These are phyloP conservation scores for Littorina saxatilis DNA, from an alignment of 1,140 invertebrate genomes.

Conservation along the genomic window DNA sequence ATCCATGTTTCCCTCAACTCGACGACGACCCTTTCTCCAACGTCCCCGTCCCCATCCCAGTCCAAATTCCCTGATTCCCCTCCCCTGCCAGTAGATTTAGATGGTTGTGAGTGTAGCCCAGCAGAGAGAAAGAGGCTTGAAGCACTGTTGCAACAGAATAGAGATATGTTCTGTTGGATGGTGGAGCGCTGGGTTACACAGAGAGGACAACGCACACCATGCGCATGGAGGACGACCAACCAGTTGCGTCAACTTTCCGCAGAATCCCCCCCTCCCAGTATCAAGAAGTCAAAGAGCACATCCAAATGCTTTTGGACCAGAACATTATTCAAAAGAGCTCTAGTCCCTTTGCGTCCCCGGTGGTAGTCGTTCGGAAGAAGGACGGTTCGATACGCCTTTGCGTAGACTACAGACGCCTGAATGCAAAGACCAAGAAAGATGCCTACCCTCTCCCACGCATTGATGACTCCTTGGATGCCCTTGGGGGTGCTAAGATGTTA, in stretches of 20 bases:
- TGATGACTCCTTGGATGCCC: constrained; percentile 28
- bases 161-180: no score
- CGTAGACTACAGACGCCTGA: constrained; percentile 54
- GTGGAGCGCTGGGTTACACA: no score
- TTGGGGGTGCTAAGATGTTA: constrained; percentile 35
- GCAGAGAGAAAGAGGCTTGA: no score
- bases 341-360: constrained; percentile 41
- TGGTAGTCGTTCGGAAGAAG: constrained; percentile 53
- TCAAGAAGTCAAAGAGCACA: neutral
- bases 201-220: neutral
- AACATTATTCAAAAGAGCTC: constrained; percentile 38
- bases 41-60: no score
- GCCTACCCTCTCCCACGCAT: constrained; percentile 49
- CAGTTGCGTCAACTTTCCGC: neutral
- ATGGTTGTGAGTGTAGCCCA: no score
- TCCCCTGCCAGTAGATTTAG: no score
- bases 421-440: constrained; percentile 49
- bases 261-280: constrained; percentile 14
- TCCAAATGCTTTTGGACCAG: no score
- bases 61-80: no score
- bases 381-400: constrained; percentile 58
- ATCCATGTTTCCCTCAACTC: no score
- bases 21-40: no score
- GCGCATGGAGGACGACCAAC: neutral
- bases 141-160: no score